phyloP scores from a whole-genome alignment of 2,797 vertebrate genomes.

The Phataginus tetradactyla region DNA sequence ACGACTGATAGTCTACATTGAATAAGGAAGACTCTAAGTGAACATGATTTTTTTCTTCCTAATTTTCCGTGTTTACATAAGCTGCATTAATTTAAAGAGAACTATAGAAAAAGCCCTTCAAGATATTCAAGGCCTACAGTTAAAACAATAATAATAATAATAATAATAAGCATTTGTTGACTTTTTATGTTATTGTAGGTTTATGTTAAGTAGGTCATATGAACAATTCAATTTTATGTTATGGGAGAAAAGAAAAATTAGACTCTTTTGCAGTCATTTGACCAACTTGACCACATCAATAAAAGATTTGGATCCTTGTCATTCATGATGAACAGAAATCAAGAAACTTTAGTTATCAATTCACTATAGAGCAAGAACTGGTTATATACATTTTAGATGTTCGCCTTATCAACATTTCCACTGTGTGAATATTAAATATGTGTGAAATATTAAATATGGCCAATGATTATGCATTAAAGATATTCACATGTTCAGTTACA shows the following conservation, averaged over 20 bases:
- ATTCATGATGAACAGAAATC: conserved; percentile 13
- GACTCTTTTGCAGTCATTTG: neutral
- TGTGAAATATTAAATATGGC: conserved; percentile 59
- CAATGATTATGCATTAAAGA: conserved; percentile 36
- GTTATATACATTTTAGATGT: neutral
- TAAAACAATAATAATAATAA: neutral
- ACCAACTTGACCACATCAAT: neutral
- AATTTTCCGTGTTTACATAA: neutral
- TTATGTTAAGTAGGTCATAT: neutral
- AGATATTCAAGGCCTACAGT: neutral
- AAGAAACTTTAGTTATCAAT: neutral
- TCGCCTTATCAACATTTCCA: conserved; percentile 38
- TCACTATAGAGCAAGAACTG: neutral
- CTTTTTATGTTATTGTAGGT: neutral
- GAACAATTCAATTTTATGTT: neutral
- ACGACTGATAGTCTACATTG: neutral
- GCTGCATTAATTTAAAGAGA: neutral
- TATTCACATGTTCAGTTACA: neutral
- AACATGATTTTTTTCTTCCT: neutral
- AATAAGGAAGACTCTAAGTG: neutral
- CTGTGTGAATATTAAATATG: neutral
- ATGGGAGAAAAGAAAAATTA: neutral
- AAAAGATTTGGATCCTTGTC: neutral
- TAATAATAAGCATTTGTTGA: neutral
- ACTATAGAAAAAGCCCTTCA: neutral